A percentile compares a stretch with the other conserved stretches of the same genome.
Conservation (phyloP, 2,797 vertebrate genomes). For the Enteromius treurensis region DNA sequence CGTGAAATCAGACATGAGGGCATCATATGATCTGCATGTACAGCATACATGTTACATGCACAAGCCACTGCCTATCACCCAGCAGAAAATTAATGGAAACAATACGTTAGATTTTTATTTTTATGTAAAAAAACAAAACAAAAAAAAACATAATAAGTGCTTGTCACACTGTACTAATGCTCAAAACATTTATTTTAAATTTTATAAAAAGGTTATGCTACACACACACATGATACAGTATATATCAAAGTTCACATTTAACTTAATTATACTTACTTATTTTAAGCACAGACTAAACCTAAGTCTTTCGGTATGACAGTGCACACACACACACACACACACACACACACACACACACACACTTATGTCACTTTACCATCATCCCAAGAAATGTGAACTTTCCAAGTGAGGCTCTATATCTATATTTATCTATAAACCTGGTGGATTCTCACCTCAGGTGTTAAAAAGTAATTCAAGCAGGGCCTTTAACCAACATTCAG, state of each 20-base stretch:
- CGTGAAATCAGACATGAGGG: neutral
- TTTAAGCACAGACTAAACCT: neutral
- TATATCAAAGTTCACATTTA: neutral
- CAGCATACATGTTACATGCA: neutral
- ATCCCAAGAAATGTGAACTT: conserved; percentile 1
- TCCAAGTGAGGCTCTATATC: neutral
- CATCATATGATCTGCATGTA: neutral
- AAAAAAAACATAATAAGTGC: neutral
- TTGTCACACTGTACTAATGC: neutral
- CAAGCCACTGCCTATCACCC: too few species aligned
- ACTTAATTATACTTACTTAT: neutral
- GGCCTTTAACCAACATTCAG: conserved; percentile 4
- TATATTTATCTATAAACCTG: conserved; percentile 41
- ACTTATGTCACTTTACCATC: neutral
- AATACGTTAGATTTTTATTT: too few species aligned
- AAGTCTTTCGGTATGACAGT: neutral
- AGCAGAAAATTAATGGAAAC: neutral
- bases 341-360: neutral
- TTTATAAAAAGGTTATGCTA: too few species aligned
- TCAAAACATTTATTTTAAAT: neutral
- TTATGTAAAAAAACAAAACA: too few species aligned
- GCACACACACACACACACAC: neutral
- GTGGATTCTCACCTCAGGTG: conserved; percentile 37
- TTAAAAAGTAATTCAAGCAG: conserved; percentile 26
- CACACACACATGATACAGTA: too few species aligned